Evolutionary conservation across 2,888 invertebrate genomes (phyloP), one percentile per base, ranked within the genome.

Genomic region (Drosophila mayaguana): DNA sequence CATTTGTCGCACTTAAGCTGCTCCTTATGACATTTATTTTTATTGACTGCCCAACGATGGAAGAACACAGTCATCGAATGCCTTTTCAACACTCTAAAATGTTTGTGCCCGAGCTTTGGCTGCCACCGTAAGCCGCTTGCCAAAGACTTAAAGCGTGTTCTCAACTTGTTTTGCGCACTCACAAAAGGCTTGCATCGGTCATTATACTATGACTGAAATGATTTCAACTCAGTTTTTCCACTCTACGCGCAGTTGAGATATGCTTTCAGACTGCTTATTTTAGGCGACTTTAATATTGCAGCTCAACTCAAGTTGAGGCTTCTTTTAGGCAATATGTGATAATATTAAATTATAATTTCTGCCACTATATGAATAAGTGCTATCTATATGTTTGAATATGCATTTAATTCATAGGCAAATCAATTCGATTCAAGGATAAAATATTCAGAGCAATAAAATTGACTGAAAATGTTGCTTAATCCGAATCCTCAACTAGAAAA

Each of bases 21-120:
- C 80, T 72, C 75, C 78, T 86, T 88, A 81, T 83, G 83, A 88
- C 86, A 88, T 86, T 86, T 88, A 86, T 86, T 86, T 86, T 88
- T 88, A 86, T 86, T 86, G 88, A 87, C 84, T 80, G 67, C 75
- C 67, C 62, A 75, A 51, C 56, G 48, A 48, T 48, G 71, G 53
- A 51, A 66, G 73, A 73, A 78, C 73, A 77, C 34, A 36, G 18
- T 57, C 70, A 59, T 70, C 54, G 54, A 68, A 76, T 80, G 71
- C 59, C 69, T 56, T 81, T 75, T 72, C 51, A 59, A 71, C 70
- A 63, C 61, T 50, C 63, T 68, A 68, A 79, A 77, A 67, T 80
- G 80, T 78, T 78, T 80, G 72, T 78, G 63, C 38, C 8, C 28
- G 16, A 32, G 45, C 67, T 65, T 43, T 60, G 25, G 34, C 34